Evolutionary conservation across 64 coral and sea anemone genomes (phyloP).

Genomic region (Pocillopora damicornis): DNA sequence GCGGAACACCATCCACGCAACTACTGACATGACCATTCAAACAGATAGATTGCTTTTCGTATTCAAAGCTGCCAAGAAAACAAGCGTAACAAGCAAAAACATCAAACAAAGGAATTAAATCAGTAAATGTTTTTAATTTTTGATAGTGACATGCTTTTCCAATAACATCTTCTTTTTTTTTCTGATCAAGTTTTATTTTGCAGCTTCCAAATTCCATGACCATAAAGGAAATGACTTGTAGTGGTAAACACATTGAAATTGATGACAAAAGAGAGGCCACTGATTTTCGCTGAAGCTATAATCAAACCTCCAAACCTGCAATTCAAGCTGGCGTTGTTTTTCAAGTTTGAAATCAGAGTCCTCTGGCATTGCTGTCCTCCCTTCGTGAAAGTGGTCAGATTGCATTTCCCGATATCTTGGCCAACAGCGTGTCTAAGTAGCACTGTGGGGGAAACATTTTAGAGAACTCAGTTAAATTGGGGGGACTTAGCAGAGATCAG

Average conservation of each 20-base stretch:
- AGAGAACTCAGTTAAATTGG: neutral
- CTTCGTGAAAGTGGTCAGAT: neutral
- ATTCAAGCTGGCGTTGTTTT: neutral
- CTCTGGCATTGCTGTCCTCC: constrained; percentile 33
- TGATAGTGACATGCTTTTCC: too few relatives aligned
- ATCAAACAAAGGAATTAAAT: neutral
- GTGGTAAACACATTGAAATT: too few relatives aligned
- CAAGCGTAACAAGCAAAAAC: neutral
- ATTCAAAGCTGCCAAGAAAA: neutral
- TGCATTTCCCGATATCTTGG: constrained; percentile 2
- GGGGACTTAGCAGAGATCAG: too few relatives aligned
- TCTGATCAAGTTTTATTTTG: too few relatives aligned
- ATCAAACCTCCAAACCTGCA: constrained; percentile 2
- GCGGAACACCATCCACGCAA: neutral
- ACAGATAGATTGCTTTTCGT: neutral
- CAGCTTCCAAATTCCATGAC: too few relatives aligned
- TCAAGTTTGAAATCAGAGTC: neutral
- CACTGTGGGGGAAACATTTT: neutral
- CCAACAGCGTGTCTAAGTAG: neutral
- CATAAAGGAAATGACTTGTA: too few relatives aligned
- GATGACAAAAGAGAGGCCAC: too few relatives aligned
- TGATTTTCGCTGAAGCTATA: too few relatives aligned
- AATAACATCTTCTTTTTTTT: too few relatives aligned
- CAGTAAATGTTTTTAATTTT: too few relatives aligned
- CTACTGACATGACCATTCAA: neutral